phyloP scores from a whole-genome alignment of 37 sponge, comb jelly and placozoan genomes.

The Eunapius fragilis region DNA sequence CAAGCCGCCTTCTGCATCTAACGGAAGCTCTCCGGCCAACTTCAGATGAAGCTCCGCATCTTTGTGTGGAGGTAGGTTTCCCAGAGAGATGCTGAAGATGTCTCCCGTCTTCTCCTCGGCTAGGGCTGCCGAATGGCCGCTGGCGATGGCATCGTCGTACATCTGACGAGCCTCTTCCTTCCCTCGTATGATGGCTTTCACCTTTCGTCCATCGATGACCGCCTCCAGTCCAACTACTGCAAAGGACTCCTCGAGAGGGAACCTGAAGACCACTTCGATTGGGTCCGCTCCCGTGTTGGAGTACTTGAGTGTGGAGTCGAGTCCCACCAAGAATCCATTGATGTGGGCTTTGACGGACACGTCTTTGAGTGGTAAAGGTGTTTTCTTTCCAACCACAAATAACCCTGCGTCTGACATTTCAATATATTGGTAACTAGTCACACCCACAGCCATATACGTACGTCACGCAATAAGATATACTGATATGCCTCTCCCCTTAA shows the following conservation, averaged over 20 bases:
- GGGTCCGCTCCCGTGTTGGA: too few species aligned
- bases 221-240: slow-evolving; percentile 66
- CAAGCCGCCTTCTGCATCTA: slow-evolving; percentile 16
- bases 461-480: too few species aligned
- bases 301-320: too few species aligned
- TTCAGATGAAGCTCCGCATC: slow-evolving; percentile 53
- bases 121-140: slow-evolving; percentile 61
- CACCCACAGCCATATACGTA: too few species aligned
- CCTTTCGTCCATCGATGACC: slow-evolving; percentile 64
- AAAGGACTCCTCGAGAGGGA: slow-evolving; percentile 60
- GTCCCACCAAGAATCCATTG: too few species aligned
- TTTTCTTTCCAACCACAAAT: background rate
- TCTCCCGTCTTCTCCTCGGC: slow-evolving; percentile 66
- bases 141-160: slow-evolving; percentile 69
- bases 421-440: too few species aligned
- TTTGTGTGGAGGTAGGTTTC: slow-evolving; percentile 70
- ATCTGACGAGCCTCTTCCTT: slow-evolving; percentile 55
- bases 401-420: too few species aligned
- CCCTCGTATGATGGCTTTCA: slow-evolving; percentile 62
- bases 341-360: slow-evolving; percentile 21
- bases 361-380: slow-evolving; percentile 20
- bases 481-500: too few species aligned
- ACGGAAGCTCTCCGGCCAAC: slow-evolving; percentile 56
- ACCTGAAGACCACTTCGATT: too few species aligned
- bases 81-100: slow-evolving; percentile 67